These are phyloP conservation scores for Mythimna lalbum DNA, from an alignment of 2,888 invertebrate genomes.

Conservation along the genomic window DNA sequence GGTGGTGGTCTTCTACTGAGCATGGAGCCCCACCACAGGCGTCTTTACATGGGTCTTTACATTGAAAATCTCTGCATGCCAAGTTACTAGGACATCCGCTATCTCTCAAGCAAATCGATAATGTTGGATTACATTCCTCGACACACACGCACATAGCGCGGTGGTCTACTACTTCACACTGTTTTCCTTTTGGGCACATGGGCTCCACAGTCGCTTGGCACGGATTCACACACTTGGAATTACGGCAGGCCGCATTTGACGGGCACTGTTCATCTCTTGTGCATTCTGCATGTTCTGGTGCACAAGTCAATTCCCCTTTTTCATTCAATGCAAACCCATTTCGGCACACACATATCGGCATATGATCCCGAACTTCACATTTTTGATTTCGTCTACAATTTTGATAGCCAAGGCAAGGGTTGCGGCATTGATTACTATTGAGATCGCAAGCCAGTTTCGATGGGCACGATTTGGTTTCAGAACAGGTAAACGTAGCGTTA, in stretches of 20 bases:
- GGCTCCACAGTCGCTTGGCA: slow-evolving; percentile 93
- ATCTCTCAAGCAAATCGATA: slow-evolving; percentile 97
- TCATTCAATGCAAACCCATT: slow-evolving; percentile 97
- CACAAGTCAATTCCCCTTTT: slow-evolving; percentile 96
- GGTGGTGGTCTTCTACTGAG: slow-evolving; percentile 98
- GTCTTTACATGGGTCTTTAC: slow-evolving; percentile 97
- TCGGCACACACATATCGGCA: slow-evolving; percentile 96
- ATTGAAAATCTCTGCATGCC: slow-evolving; percentile 97
- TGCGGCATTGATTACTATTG: slow-evolving; percentile 93
- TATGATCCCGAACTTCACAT: slow-evolving; percentile 96
- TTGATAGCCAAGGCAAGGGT: slow-evolving; percentile 94
- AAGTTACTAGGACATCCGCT: slow-evolving; percentile 96
- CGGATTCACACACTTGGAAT: slow-evolving; percentile 96
- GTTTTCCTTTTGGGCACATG: slow-evolving; percentile 95
- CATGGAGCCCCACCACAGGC: slow-evolving; percentile 97
- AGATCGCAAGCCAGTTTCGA: slow-evolving; percentile 94
- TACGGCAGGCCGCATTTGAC: slow-evolving; percentile 95
- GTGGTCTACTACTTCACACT: slow-evolving; percentile 97
- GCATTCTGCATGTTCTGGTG: slow-evolving; percentile 95
- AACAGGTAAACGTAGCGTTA: slow-evolving; percentile 92
- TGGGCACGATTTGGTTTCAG: slow-evolving; percentile 93
- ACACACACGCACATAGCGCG: slow-evolving; percentile 96
- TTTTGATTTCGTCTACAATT: slow-evolving; percentile 95
- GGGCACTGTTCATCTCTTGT: slow-evolving; percentile 95
- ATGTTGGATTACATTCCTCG: slow-evolving; percentile 96